Evolutionary conservation across 1,140 invertebrate species (phyloP).

Genomic region (Nomia melanderi): DNA sequence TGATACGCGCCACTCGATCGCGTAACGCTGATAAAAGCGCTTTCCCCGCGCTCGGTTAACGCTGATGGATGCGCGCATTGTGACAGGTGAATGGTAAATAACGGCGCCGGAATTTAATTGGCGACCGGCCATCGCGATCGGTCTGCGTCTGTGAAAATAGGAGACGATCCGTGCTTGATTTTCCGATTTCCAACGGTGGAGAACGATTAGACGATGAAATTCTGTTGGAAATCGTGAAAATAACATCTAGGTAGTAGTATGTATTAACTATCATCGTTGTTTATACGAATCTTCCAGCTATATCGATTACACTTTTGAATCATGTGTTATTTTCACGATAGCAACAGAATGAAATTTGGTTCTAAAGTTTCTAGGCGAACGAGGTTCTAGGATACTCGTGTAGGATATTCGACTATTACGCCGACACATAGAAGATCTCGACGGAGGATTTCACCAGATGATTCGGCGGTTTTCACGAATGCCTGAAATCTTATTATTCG

Average conservation of each 20-base stretch:
- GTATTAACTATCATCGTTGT: too few relatives aligned
- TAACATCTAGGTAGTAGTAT: too few relatives aligned
- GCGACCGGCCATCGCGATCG: neutral
- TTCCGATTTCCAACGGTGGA: neutral
- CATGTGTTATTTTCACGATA: too few relatives aligned
- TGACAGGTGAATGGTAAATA: slow-evolving; percentile 45
- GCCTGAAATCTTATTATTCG: neutral
- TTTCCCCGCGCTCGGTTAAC: slow-evolving; percentile 5
- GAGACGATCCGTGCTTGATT: neutral
- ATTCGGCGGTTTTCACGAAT: neutral
- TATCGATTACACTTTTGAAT: too few relatives aligned
- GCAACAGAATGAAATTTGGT: too few relatives aligned
- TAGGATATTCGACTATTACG: too few relatives aligned
- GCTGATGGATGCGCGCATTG: slow-evolving; percentile 21
- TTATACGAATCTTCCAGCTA: too few relatives aligned
- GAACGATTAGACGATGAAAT: too few relatives aligned
- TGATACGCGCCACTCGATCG: slow-evolving; percentile 40
- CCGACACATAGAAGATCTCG: too few relatives aligned
- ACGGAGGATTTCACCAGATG: neutral
- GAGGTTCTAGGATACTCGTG: too few relatives aligned
- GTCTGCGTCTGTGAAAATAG: neutral
- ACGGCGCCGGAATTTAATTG: slow-evolving; percentile 12
- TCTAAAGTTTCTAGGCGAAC: too few relatives aligned
- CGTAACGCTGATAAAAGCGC: slow-evolving; percentile 29
- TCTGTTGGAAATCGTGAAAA: too few relatives aligned